Conservation (phyloP, 2,888 invertebrate species). For the Papilio demoleus region DNA sequence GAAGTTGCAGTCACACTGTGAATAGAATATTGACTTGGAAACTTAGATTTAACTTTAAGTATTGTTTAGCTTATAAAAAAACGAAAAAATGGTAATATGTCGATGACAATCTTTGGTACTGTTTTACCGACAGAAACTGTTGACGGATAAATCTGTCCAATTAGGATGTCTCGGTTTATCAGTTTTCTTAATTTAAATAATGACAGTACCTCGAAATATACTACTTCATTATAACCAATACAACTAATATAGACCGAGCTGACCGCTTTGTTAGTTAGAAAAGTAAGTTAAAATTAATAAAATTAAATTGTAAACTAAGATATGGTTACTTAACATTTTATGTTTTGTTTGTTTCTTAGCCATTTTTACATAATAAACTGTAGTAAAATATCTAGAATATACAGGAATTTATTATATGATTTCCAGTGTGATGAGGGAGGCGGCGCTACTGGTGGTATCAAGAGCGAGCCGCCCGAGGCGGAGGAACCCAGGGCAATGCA, state of each 20-base stretch:
- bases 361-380: too few species aligned
- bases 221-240: too few species aligned
- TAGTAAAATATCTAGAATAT: not conserved
- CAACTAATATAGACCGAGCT: too few species aligned
- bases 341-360: too few species aligned
- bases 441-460: slow-evolving; percentile 84
- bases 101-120: slow-evolving; percentile 24
- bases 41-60: slow-evolving; percentile 45
- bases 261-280: too few species aligned
- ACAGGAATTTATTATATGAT: slow-evolving; percentile 31
- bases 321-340: too few species aligned
- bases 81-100: slow-evolving; percentile 38
- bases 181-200: too few species aligned
- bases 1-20: slow-evolving; percentile 66
- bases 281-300: too few species aligned
- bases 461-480: slow-evolving; percentile 79
- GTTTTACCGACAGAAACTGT: slow-evolving; percentile 29
- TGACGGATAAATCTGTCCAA: not conserved
- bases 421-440: slow-evolving; percentile 84
- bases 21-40: slow-evolving; percentile 65
- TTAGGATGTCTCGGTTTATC: not conserved
- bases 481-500: slow-evolving; percentile 91
- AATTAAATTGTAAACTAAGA: too few species aligned
- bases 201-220: too few species aligned
- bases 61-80: slow-evolving; percentile 43